Evolutionary conservation across 2,797 vertebrate genomes (phyloP), one percentile per base, ranked within the genome.

Genomic region (Hephaestus fuliginosus): DNA sequence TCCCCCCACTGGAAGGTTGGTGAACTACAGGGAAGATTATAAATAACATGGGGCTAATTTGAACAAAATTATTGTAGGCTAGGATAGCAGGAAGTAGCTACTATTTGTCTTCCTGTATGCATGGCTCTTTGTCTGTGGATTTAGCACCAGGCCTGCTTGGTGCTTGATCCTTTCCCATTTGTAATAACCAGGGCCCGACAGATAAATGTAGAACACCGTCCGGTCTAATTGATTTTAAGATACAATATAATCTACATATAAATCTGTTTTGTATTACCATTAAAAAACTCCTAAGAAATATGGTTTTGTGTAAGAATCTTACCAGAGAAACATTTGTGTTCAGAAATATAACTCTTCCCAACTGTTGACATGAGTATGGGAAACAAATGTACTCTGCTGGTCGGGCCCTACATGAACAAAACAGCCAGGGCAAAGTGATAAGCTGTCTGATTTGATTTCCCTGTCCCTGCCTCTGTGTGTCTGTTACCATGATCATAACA

Each of bases 1-100:
- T 92, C 88, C 90, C 94, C 92, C 89, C 87, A 89, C 82, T 92
- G 91, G 93, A 96, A 94, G 93, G 95, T 96, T 96, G 95, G 96
- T 96, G 88, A 84, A 93, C 88, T 93, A 86, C 78, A 92, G 91
- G 90, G 82, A 91, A 91, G 87, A 92, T 88, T 87, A 81, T 89
- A 9, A 91, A 78, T 89, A 83, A 80, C 76, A 28, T 67, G 70
- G 89, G 84, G 82, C 81, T 86, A 80, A 88, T 86, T 81, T 87
- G 56, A 89, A 66, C 58, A 70, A 48, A 89, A 79, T 76, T 17
- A 75, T 70, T 80, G 39, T 83, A 83, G 81, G 72, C 69, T 91
- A 84, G 70, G 67, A 76, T 78, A 76, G 75, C 70, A 81, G 76
- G 82, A 88, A 88, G 66, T 76, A 85, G 81, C 70, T 72, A 65